Evolutionary conservation across 30 jellyfish, hydroid and myxozoan genomes (phyloP), one percentile per base, ranked within the genome.

Genomic region (Calvadosia cruxmelitensis): DNA sequence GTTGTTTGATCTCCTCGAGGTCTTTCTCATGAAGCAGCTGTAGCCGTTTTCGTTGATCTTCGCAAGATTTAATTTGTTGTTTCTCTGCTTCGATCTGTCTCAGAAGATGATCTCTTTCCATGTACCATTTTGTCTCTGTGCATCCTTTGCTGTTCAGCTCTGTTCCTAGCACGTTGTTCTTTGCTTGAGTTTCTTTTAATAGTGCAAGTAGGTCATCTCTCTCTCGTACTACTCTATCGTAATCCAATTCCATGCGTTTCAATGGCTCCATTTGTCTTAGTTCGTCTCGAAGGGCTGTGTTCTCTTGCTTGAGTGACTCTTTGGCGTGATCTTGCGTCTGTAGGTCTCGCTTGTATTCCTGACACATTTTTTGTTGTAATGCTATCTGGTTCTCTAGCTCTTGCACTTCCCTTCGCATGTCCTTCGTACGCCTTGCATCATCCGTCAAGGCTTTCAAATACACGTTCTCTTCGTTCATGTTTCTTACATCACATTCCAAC

Each of bases 281-380:
- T 42, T 42, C 57, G 20, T 42, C 57, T 20, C 57, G 57, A 5
- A 42, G 10, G 20, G 10, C 20, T 42, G 20, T 42, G 57, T 42
- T 42, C 20, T 42, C 57, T 42, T 20, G 10, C 57, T 42, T 42
- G 10, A 42, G 20, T 5, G 20, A 5, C 10, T 42, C 57, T 10
- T 42, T 42, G 10, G 20, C 20, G 57, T 68, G 70, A 26, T 81
- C 93, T 57, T 81, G 72, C 12, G 72, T 86, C 34, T 81, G 78
- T 24, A 81, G 30, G 52, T 81, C 86, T 23, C 72, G 74, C 26
- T 82, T 81, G 61, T 81, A 72, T 34, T 81, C 93, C 36, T 81
- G 72, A 62, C 93, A 81, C 77, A 81, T 53, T 33, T 81, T 81
- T 53, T 81, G 93, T 53, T 81, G 93, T 31, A 81, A 81, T 0